Conservation (phyloP, 2,113 vertebrate genomes). For the Epinephelus fuscoguttatus region DNA sequence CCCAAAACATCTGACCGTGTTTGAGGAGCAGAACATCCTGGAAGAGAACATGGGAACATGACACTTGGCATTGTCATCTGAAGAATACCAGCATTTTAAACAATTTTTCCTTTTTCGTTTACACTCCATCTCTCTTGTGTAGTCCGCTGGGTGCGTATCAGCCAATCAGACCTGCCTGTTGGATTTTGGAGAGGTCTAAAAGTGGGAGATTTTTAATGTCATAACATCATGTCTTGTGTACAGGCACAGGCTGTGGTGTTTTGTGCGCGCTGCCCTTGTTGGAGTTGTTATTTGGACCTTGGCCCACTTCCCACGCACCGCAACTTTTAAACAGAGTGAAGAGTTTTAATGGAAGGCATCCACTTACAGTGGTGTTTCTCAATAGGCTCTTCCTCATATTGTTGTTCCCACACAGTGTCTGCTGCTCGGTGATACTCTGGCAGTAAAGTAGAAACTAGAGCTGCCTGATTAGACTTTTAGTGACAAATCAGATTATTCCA, state of each 20-base stretch:
- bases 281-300: conserved; percentile 51
- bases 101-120: neutral
- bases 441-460: neutral
- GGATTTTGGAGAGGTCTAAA: conserved; percentile 12
- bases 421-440: conserved; percentile 1
- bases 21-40: conserved; percentile 7
- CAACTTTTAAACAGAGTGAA: conserved; percentile 52
- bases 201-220: conserved; percentile 29
- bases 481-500: conserved; percentile 40
- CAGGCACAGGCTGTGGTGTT: conserved; percentile 1
- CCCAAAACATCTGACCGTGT: neutral
- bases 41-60: conserved; percentile 60
- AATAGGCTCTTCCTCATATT: conserved; percentile 40
- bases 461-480: conserved; percentile 35
- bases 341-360: conserved; percentile 69
- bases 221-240: neutral
- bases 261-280: neutral
- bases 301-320: conserved; percentile 47
- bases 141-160: neutral
- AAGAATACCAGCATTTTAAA: conserved; percentile 27
- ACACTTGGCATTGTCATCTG: conserved; percentile 14
- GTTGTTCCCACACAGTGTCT: conserved; percentile 60
- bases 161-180: neutral
- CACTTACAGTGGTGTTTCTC: conserved; percentile 36
- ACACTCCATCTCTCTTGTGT: neutral